Evolutionary conservation across 2,797 vertebrate species (phyloP).

Genomic region (Sciurus vulgaris): DNA sequence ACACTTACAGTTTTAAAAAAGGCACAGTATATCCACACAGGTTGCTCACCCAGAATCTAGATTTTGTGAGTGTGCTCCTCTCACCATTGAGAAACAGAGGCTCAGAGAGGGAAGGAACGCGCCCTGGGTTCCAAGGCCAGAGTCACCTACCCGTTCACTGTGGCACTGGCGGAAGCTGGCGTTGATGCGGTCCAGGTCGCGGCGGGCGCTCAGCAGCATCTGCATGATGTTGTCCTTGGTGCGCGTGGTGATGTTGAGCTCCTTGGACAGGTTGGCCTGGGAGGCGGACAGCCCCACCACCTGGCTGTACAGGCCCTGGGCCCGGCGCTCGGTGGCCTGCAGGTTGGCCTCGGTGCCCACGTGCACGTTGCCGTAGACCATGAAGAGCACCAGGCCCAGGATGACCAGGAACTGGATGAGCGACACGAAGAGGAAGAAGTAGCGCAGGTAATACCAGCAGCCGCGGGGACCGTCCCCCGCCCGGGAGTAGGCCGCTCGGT

Average conservation of each 20-base stretch:
- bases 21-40: background rate
- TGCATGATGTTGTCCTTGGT: conserved; percentile 85
- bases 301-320: conserved; percentile 86
- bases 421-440: conserved; percentile 95
- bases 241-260: conserved; percentile 87
- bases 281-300: conserved; percentile 84
- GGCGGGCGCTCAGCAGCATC: conserved; percentile 80
- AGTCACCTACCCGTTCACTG: conserved; percentile 56
- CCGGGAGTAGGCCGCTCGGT: conserved; percentile 77
- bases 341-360: conserved; percentile 90
- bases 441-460: conserved; percentile 94
- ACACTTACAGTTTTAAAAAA: background rate
- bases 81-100: background rate
- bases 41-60: background rate
- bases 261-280: conserved; percentile 86
- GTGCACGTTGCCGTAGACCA: conserved; percentile 94
- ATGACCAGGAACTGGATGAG: conserved; percentile 98
- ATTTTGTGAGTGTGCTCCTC: background rate
- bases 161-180: conserved; percentile 38
- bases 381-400: conserved; percentile 95
- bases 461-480: conserved; percentile 87
- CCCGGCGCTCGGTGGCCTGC: conserved; percentile 88
- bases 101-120: background rate
- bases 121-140: background rate
- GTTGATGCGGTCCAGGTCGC: conserved; percentile 85